Evolutionary conservation across 2,113 vertebrate genomes (phyloP).

Genomic region (Delphinus delphis): DNA sequence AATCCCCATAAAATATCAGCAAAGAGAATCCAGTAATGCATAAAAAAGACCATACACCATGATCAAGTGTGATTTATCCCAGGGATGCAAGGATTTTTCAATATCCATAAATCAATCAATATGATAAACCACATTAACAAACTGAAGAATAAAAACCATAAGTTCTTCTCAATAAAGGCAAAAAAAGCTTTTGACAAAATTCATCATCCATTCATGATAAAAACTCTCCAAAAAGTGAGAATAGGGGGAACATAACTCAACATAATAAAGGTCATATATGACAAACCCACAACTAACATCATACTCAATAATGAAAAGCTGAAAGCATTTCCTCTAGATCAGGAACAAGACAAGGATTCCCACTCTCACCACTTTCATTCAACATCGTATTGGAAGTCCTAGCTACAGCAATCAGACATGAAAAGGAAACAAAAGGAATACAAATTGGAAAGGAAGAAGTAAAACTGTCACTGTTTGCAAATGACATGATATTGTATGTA

Average conservation of each 20-base stretch:
- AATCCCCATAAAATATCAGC: neutral
- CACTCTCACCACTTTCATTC: neutral
- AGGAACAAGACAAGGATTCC: neutral
- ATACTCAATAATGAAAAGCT: neutral
- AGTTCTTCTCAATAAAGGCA: neutral
- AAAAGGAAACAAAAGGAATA: neutral
- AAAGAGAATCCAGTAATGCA: neutral
- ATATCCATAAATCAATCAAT: neutral
- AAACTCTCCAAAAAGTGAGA: neutral
- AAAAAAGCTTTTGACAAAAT: neutral
- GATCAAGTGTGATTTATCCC: neutral
- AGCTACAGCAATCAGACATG: neutral
- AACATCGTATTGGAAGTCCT: neutral
- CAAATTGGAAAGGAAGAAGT: neutral
- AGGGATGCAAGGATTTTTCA: neutral
- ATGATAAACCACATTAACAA: neutral
- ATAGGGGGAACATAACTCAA: neutral
- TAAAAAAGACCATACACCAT: neutral
- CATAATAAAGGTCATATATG: neutral
- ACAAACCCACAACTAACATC: neutral
- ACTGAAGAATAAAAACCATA: neutral
- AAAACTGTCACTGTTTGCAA: neutral
- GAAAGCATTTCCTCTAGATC: neutral
- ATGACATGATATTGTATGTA: neutral
- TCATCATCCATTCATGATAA: neutral